Base-by-base conservation (phyloP, 2,888 invertebrate genomes). In the Trichogramma evanescens region DNA sequence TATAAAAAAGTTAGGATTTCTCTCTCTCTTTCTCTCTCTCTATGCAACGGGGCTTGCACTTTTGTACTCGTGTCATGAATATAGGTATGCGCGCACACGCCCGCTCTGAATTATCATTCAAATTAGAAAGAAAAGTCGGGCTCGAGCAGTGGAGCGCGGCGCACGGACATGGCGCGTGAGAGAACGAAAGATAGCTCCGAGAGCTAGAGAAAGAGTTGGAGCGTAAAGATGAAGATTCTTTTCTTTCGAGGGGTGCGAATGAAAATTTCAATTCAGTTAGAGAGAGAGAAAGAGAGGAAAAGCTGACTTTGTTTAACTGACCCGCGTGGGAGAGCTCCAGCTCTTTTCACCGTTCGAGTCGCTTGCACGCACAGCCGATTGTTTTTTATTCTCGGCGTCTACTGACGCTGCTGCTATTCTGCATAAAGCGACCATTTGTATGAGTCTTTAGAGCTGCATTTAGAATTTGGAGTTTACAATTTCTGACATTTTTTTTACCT, bases 201-300 rank as follows among this genome's bases (percentile, higher is more conserved):
- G 52, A 48, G 46, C 8, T 4, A 9, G 5, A 46, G 40, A 26
- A 26, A 26, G 26, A 26, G 26, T 26, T 26, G 26, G 26, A 13
- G 51, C 42, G 40, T 9, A 52, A 41, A 52, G 46, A 54, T 44
- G 49, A 54, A 58, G 54, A 58, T 50, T 58, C 50, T 58, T 50
- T 38, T 40, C 13, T 48, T 13, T 48, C n/a, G 48, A 13, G 13
- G 39, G 3, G 10, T 44, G 59, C 52, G 55, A 60, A 60, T 60
- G 53, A 56, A 56, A 56, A 56, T 60, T 60, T 60, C 60, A 56
- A 60, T 60, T 60, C 52, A 8, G 26, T 26, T 26, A 26, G 26
- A 3, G 26, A 26, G 26, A 26, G 26, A 26, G 26, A 26, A 26
- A 26, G 44, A 10, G 53, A 9, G 10, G 39, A n/a, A 40, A 49